Conservation (phyloP, 2,888 invertebrate genomes). For the Caenorhabditis sinica region DNA sequence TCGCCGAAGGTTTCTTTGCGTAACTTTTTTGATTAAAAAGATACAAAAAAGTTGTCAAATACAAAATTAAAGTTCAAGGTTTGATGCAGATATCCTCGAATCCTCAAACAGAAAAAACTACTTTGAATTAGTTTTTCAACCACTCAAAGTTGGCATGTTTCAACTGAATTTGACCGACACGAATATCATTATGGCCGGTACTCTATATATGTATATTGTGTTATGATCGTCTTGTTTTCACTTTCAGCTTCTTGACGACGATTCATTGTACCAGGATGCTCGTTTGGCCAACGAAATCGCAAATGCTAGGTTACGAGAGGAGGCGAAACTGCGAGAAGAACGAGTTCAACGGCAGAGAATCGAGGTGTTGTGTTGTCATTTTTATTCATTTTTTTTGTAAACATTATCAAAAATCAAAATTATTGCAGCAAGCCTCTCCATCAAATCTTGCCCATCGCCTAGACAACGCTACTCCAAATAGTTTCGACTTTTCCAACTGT, state of each 20-base stretch:
- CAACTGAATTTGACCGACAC: no score
- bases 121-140: no score
- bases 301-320: constrained; percentile 68
- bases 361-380: constrained; percentile 53
- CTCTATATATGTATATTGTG: neutral
- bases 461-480: constrained; percentile 38
- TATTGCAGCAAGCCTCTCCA: constrained; percentile 54
- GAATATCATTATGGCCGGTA: neutral
- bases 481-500: constrained; percentile 59
- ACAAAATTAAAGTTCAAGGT: no score
- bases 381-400: neutral
- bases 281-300: constrained; percentile 72
- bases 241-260: constrained; percentile 71
- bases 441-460: constrained; percentile 51
- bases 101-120: no score
- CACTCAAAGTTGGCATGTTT: no score
- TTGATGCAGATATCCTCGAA: no score
- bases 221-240: constrained; percentile 17
- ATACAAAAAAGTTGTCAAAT: no score
- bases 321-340: constrained; percentile 68
- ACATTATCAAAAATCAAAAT: neutral
- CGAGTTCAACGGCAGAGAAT: constrained; percentile 42
- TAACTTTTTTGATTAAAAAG: no score
- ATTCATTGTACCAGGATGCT: constrained; percentile 71
- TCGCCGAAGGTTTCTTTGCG: no score